A percentile compares a stretch with the other conserved stretches of the same genome.
Evolutionary conservation across 2,113 vertebrate genomes (phyloP).

Genomic region (Tichodroma muraria): DNA sequence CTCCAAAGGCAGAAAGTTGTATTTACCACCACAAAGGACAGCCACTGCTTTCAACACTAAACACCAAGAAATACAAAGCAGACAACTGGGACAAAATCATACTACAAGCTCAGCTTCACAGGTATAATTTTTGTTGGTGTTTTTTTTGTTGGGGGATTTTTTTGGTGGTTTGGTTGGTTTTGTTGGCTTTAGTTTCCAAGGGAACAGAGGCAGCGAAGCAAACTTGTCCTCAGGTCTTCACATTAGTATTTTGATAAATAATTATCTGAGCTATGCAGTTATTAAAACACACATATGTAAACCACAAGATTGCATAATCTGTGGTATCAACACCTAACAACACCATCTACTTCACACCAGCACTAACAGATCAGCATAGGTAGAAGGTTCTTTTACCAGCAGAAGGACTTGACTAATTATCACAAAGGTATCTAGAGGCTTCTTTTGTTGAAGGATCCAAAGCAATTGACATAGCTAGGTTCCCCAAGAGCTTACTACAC

Average conservation of each 20-base stretch:
- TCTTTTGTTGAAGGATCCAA: neutral
- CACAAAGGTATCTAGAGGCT: neutral
- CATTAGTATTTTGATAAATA: neutral
- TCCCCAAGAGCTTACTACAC: neutral
- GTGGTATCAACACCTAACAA: neutral
- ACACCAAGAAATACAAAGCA: neutral
- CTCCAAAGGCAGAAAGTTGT: neutral
- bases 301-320: neutral
- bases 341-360: neutral
- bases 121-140: neutral
- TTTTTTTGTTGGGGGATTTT: neutral
- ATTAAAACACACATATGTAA: neutral
- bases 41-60: neutral
- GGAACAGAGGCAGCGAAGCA: neutral
- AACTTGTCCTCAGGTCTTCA: neutral
- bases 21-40: neutral
- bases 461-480: neutral
- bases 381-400: neutral
- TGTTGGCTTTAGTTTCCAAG: neutral
- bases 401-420: neutral
- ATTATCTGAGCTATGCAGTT: neutral
- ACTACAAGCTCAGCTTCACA: neutral
- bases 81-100: neutral
- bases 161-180: neutral
- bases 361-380: neutral